A percentile compares a stretch with the other conserved stretches of the same genome.
These are phyloP conservation scores for Atethmia centrago DNA, from an alignment of 2,888 invertebrate species.

Conservation along the genomic window DNA sequence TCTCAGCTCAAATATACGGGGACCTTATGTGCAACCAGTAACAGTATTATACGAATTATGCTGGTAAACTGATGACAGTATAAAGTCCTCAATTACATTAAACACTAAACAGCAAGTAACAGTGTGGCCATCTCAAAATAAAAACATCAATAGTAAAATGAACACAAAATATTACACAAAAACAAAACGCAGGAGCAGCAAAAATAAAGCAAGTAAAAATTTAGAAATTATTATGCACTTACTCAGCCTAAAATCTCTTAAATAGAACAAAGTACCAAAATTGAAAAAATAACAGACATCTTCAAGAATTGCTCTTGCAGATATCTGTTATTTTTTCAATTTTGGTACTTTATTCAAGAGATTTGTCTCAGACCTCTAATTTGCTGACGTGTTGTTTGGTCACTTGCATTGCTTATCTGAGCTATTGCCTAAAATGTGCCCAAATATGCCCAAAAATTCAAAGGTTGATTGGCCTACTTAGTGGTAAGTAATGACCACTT, in stretches of 20 bases:
- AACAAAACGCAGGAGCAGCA: conserved; percentile 12
- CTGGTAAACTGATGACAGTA: neutral
- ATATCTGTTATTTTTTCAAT: too few species aligned
- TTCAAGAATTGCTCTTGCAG: too few species aligned
- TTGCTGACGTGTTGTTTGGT: neutral
- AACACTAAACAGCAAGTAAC: conserved; percentile 13
- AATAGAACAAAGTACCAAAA: neutral
- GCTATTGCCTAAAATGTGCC: neutral
- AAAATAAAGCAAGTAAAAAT: neutral
- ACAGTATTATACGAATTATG: neutral
- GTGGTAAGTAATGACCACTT: neutral
- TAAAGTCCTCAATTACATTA: neutral
- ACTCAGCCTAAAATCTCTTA: conserved; percentile 7
- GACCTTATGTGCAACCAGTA: neutral
- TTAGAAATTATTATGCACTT: neutral
- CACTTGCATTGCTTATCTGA: neutral
- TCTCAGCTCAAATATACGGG: neutral
- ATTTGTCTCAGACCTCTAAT: neutral
- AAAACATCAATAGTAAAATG: neutral
- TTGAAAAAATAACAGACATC: too few species aligned
- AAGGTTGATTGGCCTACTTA: neutral
- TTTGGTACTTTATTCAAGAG: too few species aligned
- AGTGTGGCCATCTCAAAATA: conserved; percentile 8
- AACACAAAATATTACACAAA: neutral
- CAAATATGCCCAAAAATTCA: too few species aligned